Base-by-base conservation (phyloP, 2,797 vertebrate species). In the Poecilia gillii region DNA sequence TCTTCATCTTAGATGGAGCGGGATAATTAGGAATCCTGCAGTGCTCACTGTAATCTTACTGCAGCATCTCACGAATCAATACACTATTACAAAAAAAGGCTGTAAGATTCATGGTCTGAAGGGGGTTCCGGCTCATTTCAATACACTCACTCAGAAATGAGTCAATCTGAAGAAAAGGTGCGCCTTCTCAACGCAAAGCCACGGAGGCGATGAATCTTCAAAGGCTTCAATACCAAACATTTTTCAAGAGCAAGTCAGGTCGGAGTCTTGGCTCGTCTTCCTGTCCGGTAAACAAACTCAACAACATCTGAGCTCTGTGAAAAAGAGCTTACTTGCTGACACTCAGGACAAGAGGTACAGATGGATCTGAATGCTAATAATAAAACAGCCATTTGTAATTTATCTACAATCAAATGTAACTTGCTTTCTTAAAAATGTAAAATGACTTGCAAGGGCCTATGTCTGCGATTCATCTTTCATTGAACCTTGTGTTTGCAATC, bases 21-120 rank as follows among this genome's bases (percentile, higher is more conserved):
- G 53, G 76, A 91, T 93, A 91, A 80, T 93, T 91, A 85, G 59
- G 80, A 84, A 87, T 87, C 82, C 84, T 90, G 90, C 89, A 90
- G 85, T 85, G 82, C 75, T 87, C 86, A 82, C 85, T 13, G 20
- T 87, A 84, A 73, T 79, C 75, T 81, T 82, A 78, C 72, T 74
- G 75, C 88, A 75, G 84, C 36, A 43, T 85, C 86, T 85, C 45
- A 79, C 47, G 79, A 86, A 94, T 95, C 92, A 93, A 94, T 94
- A 94, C 88, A 73, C 89, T 79, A 94, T 94, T 95, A 92, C 85
- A 84, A 87, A 85, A 85, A 55, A 46, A 84, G 83, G 80, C 31
- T 16, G 75, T 51, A 88, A 59, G 83, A 91, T 81, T 88, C 84
- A 85, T 79, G 66, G 82, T 90, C 86, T 87, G 70, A 36, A 59